A percentile compares a stretch with the other conserved stretches of the same genome.
These are phyloP conservation scores for Linyphia triangularis DNA, from an alignment of 2,888 invertebrate species.

Conservation along the genomic window DNA sequence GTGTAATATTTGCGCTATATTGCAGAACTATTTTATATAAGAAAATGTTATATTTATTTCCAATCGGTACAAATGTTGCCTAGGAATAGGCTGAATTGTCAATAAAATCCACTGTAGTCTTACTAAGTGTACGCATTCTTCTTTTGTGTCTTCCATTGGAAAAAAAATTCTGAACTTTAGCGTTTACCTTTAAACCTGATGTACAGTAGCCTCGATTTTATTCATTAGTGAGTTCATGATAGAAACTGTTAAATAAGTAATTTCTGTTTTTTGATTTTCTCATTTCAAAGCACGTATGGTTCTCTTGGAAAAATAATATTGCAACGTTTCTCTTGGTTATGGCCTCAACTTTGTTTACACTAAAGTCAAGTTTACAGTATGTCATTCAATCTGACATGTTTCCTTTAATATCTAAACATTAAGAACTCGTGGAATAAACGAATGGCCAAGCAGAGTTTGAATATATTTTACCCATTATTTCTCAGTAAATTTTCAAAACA, in stretches of 20 bases:
- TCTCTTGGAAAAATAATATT: not conserved
- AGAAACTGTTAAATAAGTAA: no score
- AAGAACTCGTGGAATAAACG: not conserved
- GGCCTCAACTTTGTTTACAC: not conserved
- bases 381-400: not conserved
- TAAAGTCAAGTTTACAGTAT: not conserved
- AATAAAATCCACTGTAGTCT: conserved; percentile 72
- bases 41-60: conserved; percentile 73
- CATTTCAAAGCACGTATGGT: no score
- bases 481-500: no score
- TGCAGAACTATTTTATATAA: conserved; percentile 71
- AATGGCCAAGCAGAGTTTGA: not conserved
- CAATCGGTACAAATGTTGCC: conserved; percentile 62
- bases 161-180: not conserved
- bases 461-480: no score
- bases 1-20: conserved; percentile 65
- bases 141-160: conserved; percentile 29
- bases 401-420: not conserved
- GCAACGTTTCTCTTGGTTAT: not conserved
- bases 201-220: not conserved
- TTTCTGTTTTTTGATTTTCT: not conserved
- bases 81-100: conserved; percentile 64
- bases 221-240: not conserved
- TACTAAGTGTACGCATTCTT: conserved; percentile 53
- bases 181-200: not conserved